Base-by-base conservation (phyloP, 1,140 invertebrate species). In the Hyposmocoma kahamanoa region DNA sequence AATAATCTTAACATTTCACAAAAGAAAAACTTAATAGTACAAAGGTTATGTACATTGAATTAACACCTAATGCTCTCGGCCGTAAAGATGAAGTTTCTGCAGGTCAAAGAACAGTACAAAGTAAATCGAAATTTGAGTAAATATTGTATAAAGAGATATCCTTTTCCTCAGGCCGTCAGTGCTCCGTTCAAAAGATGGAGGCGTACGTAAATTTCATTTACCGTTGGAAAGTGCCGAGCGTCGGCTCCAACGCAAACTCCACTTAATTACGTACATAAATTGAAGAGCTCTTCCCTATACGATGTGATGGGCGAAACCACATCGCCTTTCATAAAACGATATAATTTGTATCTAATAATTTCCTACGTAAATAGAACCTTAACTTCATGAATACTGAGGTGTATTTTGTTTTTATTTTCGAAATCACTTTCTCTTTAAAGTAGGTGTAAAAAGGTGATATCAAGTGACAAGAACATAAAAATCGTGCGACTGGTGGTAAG, bases 241-340 rank as follows among this genome's bases (percentile, higher is more conserved):
- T 53, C 63, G 59, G 63, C 74, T 67, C 62, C 64, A 80, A 79
- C 75, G 76, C 75, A 80, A 82, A 82, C 76, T 79, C 68, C 67
- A 84, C 80, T 84, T 84, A 84, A 84, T 84, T 84, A 84, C 80
- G 78, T 71, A 81, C 80, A 84, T 78, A 84, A 82, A 84, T 82
- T 82, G 74, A 72, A 84, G 76, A 74, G 78, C 78, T 82, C 72
- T 76, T 59, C 66, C 67, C 62, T 78, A 74, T 64, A 79, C 72
- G 70, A 77, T 70, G n/a, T n/a, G n/a, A 64, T 64, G 72, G 74
- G 72, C 74, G 38, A 36, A 62, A 58, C 59, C 69, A 63, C 66
- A 68, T 75, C 78, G 75, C 69, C 68, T 69, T 64, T 66, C 61
- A 67, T 69, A 72, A 78, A 68, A 72, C 72, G 67, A 11, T 32